Conservation (phyloP, 2,888 invertebrate genomes). For the Cyaniris semiargus region DNA sequence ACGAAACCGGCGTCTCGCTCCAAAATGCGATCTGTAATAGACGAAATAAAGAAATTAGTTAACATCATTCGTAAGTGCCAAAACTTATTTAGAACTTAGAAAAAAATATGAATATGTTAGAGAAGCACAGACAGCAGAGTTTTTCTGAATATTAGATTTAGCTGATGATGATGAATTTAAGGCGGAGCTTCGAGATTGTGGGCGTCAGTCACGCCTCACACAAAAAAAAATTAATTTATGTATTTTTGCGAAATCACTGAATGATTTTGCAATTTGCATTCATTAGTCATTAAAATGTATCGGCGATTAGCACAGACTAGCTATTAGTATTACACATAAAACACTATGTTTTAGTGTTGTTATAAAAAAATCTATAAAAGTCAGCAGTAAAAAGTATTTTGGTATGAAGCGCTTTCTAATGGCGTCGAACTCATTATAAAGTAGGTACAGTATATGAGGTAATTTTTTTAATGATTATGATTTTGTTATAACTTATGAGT, state of each 20-base stretch:
- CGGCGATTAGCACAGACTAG: not conserved
- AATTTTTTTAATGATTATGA: not conserved
- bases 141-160: no score
- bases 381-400: not conserved
- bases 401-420: not conserved
- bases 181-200: conserved; percentile 4
- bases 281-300: not conserved
- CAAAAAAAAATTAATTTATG: conserved; percentile 18
- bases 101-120: not conserved
- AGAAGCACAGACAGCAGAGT: no score
- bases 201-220: conserved; percentile 7
- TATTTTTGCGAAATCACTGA: not conserved
- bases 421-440: not conserved
- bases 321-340: conserved; percentile 11
- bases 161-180: not conserved
- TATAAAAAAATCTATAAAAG: not conserved
- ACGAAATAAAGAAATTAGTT: conserved; percentile 43
- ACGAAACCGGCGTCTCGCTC: conserved; percentile 87
- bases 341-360: conserved; percentile 7
- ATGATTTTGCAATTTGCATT: conserved; percentile 10
- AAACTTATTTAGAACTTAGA: not conserved
- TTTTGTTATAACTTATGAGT: no score
- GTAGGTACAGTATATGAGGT: not conserved
- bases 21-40: conserved; percentile 79
- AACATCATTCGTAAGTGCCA: not conserved